Evolutionary conservation across 2,888 invertebrate species (phyloP).

Genomic region (Galeopsomyia nigrocyanea): DNA sequence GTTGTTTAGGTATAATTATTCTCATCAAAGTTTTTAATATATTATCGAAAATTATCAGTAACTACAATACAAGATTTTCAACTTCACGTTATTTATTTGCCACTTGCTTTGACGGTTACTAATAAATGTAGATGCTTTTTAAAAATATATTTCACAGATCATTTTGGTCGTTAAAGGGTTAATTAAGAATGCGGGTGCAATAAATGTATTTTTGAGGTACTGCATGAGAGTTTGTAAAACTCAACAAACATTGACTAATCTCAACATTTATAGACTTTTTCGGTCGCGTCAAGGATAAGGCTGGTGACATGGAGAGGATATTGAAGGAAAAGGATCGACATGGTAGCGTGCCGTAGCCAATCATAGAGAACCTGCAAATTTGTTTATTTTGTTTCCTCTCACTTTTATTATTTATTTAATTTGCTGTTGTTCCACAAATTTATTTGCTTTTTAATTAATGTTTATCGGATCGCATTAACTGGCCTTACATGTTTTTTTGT

Average conservation of each 20-base stretch:
- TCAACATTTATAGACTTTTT: conserved; percentile 82
- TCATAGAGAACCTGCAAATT: conserved; percentile 20
- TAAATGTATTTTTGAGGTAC: conserved; percentile 21
- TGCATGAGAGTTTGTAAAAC: conserved; percentile 17
- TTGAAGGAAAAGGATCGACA: conserved; percentile 95
- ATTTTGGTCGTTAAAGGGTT: conserved; percentile 36
- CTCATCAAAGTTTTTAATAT: too few relatives aligned
- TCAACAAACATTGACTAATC: conserved; percentile 44
- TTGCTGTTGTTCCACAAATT: conserved; percentile 8
- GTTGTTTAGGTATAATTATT: neutral
- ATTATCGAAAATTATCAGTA: too few relatives aligned
- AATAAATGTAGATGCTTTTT: too few relatives aligned
- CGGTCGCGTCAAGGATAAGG: conserved; percentile 96
- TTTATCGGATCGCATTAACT: conserved; percentile 13
- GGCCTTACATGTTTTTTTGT: neutral
- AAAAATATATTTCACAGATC: too few relatives aligned
- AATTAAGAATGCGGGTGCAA: conserved; percentile 34
- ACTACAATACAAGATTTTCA: too few relatives aligned
- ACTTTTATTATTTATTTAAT: conserved; percentile 11
- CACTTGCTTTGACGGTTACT: too few relatives aligned
- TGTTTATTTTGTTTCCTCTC: conserved; percentile 8
- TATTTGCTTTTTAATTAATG: conserved; percentile 16
- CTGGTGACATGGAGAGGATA: conserved; percentile 91
- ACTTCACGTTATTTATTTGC: too few relatives aligned
- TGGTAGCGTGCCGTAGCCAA: conserved; percentile 70